These are phyloP conservation scores for Drosophila multiciliata DNA, from an alignment of 2,888 invertebrate genomes.

Conservation along the genomic window DNA sequence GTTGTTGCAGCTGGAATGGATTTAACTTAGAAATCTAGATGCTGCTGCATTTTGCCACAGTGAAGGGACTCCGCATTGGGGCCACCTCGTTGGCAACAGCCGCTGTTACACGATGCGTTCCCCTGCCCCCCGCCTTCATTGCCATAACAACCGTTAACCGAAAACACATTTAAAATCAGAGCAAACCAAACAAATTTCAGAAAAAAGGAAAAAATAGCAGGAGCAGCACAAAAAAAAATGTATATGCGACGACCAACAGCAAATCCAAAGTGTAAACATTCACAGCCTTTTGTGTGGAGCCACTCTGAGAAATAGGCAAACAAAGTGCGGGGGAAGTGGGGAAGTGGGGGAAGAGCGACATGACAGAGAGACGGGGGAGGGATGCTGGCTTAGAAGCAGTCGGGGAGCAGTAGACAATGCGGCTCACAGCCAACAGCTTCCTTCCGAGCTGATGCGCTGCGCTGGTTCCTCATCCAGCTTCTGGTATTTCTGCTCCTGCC, in stretches of 20 bases:
- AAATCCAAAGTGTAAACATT: constrained; percentile 82
- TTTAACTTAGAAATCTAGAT: constrained; percentile 50
- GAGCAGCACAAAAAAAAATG: constrained; percentile 8
- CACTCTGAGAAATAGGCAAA: constrained; percentile 40
- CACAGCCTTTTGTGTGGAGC: constrained; percentile 70
- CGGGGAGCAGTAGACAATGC: constrained; percentile 46
- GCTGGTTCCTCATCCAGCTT: constrained; percentile 12
- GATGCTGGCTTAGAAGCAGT: background rate
- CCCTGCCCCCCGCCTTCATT: constrained; percentile 40
- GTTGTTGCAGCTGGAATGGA: constrained; percentile 40
- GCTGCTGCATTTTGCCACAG: constrained; percentile 28
- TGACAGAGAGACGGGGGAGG: background rate
- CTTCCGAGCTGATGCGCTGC: constrained; percentile 72
- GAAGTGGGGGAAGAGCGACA: background rate
- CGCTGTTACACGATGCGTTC: constrained; percentile 57
- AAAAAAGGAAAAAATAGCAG: constrained; percentile 37
- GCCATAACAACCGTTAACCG: constrained; percentile 77
- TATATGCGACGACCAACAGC: constrained; percentile 64
- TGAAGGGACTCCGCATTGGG: constrained; percentile 7
- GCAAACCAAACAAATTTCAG: constrained; percentile 67
- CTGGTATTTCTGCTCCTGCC: background rate
- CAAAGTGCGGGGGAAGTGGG: constrained; percentile 2
- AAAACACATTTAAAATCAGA: constrained; percentile 75
- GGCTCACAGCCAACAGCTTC: constrained; percentile 70
- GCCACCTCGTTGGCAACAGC: constrained; percentile 62